Evolutionary conservation across 1,140 invertebrate genomes (phyloP), one percentile per base, ranked within the genome.

Genomic region (Nasonia vitripennis): DNA sequence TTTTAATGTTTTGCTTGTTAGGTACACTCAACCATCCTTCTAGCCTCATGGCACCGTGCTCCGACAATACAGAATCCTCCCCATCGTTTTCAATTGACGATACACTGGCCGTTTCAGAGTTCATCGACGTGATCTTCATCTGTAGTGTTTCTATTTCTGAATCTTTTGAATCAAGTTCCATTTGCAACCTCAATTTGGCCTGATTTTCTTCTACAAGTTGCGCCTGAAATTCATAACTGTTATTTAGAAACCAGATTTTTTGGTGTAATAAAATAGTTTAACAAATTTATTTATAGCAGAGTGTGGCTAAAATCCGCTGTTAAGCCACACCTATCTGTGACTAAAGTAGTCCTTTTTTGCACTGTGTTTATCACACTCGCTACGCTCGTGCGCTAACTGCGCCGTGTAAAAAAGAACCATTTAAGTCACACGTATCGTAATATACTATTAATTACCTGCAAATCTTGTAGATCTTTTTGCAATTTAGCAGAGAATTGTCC

Each of bases 11-110:
- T 92, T 98, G 97, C 91, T 98, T 99, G 89, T 97, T 98, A 37
- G 98, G 98, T 87, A 99, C 96, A 73, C 97, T 98, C 12, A 99
- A 94, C 98, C 98, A 99, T 73, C 98, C 98, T 93, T 99, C 98
- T 87, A 99, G 95, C 86, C 93, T 91, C 92, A 92, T 90, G 51
- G 90, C 88, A 87, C 93, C 92, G 23, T 93, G 93, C 45, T 93
- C 93, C 0, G 92, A 93, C 14, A 93, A 45, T 34, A 98, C 95
- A 82, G 96, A 96, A 88, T 97, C 96, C 84, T 97, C 97, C 84
- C 96, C 96, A 88, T 97, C 97, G 79, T 97, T 97, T 89, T 98
- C 97, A 9, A 97, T 97, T 37, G 98, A 98, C 82, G 97, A 98
- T 48, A 98, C 94, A 11, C 97, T 98, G 1, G 97, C 97, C 0